Evolutionary conservation across 2,888 invertebrate species (phyloP), one percentile per base, ranked within the genome.

Genomic region (Euzetes globulus): DNA sequence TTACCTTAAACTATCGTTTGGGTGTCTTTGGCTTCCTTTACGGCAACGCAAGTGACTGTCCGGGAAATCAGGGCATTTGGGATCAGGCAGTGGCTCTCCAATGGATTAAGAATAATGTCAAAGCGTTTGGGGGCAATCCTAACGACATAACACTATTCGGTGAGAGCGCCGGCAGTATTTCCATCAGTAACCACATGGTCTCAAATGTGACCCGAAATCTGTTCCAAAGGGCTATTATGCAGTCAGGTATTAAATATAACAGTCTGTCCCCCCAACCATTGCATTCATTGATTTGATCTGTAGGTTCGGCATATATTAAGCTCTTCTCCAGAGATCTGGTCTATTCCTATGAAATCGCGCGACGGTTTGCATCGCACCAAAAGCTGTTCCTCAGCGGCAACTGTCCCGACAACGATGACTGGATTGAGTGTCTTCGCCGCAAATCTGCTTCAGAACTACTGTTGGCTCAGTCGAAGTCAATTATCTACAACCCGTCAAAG

Each of bases 1-100:
- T 70, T 11, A 70, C 70, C 27, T 11, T 70, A 1, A 70, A 70
- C 47, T 70, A 70, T 17, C 45, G 70, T 25, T 70, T 70, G 70
- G 70, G 70, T 25, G 13, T 47, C 22, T 70, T 70, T 45, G 70
- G 70, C 2, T 70, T 70, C 13, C 15, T 70, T 13, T 45, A 15
- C 17, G 45, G 70, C 45, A 70, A 70, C 15, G 22, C 22, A 1
- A 25, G 22, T 25, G 70, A 70, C 25, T 22, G 25, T 22, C 70
- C 70, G 15, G 70, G 70, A 19, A 70, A 70, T 70, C 41, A 45
- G 25, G 70, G 70, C 1, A 6, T 70, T 15, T 70, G 70, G 70
- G 70, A 70, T 65, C 65, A 65, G 65, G 41, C 65, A 11, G 9
- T 41, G 9, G 65, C 65, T 19, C 65, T 65, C 6, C n/a, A 37